Percentiles rank a stretch among this genome's conserved stretches.
phyloP scores from a whole-genome alignment of 2,113 vertebrate genomes.

The Pandion haliaetus region DNA sequence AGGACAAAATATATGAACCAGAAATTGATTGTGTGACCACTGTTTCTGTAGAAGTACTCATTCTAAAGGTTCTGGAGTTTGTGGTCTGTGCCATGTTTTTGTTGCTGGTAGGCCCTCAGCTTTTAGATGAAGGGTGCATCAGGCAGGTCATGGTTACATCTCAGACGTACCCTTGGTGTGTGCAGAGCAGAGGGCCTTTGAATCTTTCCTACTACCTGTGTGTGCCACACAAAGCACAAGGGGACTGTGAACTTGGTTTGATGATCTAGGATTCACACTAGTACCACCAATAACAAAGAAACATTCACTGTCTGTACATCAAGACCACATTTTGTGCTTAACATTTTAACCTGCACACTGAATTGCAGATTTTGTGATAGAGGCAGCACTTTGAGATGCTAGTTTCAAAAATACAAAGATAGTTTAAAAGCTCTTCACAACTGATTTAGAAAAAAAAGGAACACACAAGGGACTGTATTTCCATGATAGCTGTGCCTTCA shows the following conservation, averaged over 20 bases:
- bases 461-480: background rate
- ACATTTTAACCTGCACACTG: background rate
- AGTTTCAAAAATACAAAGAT: background rate
- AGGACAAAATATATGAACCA: background rate
- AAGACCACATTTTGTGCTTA: constrained; percentile 7
- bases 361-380: constrained; percentile 43
- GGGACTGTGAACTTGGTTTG: background rate
- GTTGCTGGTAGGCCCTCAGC: background rate
- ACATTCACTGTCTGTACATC: background rate
- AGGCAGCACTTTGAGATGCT: background rate
- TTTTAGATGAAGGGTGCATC: background rate
- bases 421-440: constrained; percentile 45
- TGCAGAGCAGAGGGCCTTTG: background rate
- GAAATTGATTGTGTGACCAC: background rate
- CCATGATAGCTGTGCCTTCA: background rate
- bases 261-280: background rate
- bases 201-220: background rate
- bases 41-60: background rate
- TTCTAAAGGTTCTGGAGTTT: background rate
- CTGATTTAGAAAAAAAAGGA: background rate
- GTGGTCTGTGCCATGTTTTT: background rate
- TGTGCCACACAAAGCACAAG: background rate
- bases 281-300: background rate
- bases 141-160: background rate
- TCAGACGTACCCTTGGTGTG: background rate